phyloP scores from a whole-genome alignment of 2,797 vertebrate genomes.

The Pelochelys cantorii region DNA sequence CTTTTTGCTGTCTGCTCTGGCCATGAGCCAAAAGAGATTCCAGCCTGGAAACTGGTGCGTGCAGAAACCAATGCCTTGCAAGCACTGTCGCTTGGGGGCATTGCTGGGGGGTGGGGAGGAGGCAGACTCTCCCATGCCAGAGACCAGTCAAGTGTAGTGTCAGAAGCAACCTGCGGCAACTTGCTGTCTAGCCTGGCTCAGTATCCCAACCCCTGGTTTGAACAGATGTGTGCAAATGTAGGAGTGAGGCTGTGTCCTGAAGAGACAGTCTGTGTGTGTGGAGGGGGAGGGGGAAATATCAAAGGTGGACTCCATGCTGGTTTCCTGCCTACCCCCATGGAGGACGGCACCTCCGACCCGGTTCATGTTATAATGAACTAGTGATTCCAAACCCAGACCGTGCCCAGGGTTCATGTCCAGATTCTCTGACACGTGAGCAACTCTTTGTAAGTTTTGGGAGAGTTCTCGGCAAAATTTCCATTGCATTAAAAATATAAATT shows the following conservation, averaged over 20 bases:
- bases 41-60: not conserved
- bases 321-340: not conserved
- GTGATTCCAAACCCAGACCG: slow-evolving; percentile 44
- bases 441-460: slow-evolving; percentile 20
- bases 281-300: accelerated
- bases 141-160: not conserved
- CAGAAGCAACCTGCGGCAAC: not conserved
- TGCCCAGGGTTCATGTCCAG: slow-evolving; percentile 29
- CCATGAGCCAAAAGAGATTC: not conserved
- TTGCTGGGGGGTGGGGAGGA: not conserved
- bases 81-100: not conserved
- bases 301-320: not conserved
- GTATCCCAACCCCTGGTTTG: not conserved
- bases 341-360: not conserved
- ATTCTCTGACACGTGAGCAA: slow-evolving; percentile 13
- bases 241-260: not conserved
- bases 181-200: not conserved
- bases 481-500: accelerated
- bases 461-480: not conserved
- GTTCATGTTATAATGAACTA: accelerated
- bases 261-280: not conserved
- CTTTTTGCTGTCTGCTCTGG: not conserved
- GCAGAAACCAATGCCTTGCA: not conserved
- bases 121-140: not conserved
- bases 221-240: not conserved